Evolutionary conservation across 2,113 vertebrate genomes (phyloP).

Genomic region (Eptatretus burgeri): DNA sequence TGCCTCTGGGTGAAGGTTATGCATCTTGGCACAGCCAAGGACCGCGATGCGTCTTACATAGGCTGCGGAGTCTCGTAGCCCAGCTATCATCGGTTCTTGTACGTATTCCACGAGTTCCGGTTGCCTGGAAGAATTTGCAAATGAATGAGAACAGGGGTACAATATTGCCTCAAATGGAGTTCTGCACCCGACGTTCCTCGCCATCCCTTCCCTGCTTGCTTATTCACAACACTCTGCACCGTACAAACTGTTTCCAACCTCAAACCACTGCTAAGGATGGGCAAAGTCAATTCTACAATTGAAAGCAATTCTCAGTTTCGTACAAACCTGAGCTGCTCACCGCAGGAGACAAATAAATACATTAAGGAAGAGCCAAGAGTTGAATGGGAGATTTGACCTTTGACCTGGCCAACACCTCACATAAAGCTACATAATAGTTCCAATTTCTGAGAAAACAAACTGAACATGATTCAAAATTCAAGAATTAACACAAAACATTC

Average conservation of each 20-base stretch:
- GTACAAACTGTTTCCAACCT: too few relatives aligned
- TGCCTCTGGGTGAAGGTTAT: slow-evolving; percentile 33
- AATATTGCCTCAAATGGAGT: background rate
- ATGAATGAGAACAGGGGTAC: slow-evolving; percentile 8
- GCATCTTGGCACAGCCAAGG: slow-evolving; percentile 62
- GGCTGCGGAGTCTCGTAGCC: slow-evolving; percentile 52
- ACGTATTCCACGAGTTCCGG: slow-evolving; percentile 58
- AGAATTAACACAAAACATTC: background rate
- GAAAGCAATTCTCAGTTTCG: too few relatives aligned
- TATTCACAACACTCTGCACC: too few relatives aligned
- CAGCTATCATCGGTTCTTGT: slow-evolving; percentile 44
- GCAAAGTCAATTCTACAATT: background rate
- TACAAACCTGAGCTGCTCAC: too few relatives aligned
- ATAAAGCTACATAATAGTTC: too few relatives aligned
- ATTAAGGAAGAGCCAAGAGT: too few relatives aligned
- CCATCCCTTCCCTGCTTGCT: background rate
- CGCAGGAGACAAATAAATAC: too few relatives aligned
- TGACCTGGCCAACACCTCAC: too few relatives aligned
- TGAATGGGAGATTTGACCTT: too few relatives aligned
- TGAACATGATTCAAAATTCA: too few relatives aligned
- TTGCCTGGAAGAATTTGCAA: slow-evolving; percentile 20
- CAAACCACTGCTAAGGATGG: too few relatives aligned
- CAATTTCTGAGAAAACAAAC: too few relatives aligned
- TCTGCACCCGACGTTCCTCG: background rate
- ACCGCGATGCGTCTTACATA: slow-evolving; percentile 67